Percentiles rank a stretch among this genome's conserved stretches.
phyloP scores from a whole-genome alignment of 2,797 vertebrate species.

The Botia almorhae region DNA sequence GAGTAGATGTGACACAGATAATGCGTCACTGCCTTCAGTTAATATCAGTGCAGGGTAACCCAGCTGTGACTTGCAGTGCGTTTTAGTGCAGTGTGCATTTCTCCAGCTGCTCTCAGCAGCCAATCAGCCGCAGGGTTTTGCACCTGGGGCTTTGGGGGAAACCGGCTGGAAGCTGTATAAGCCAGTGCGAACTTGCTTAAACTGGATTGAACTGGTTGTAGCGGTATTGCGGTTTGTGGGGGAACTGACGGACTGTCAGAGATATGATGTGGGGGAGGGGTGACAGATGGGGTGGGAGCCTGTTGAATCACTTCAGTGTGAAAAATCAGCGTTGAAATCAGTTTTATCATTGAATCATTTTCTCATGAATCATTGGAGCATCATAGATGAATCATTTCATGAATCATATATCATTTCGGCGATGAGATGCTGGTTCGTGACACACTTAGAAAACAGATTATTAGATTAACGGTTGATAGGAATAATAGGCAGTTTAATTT shows the following conservation, averaged over 20 bases:
- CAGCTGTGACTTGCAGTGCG: slow-evolving; percentile 50
- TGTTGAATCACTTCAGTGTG: slow-evolving; percentile 10
- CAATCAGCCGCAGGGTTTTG: slow-evolving; percentile 65
- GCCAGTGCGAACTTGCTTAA: slow-evolving; percentile 71
- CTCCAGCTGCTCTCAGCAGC: slow-evolving; percentile 70
- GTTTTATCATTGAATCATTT: slow-evolving; percentile 47
- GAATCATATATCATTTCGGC: background rate
- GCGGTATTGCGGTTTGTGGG: slow-evolving; percentile 66
- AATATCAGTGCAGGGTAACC: slow-evolving; percentile 42
- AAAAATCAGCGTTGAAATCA: slow-evolving; percentile 31
- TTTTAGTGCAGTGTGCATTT: slow-evolving; percentile 48
- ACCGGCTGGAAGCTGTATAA: slow-evolving; percentile 77
- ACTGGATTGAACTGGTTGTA: slow-evolving; percentile 73
- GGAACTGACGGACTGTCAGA: slow-evolving; percentile 65
- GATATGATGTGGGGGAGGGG: slow-evolving; percentile 45
- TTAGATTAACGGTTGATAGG: background rate
- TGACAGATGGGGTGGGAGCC: slow-evolving; percentile 40
- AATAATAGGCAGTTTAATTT: background rate
- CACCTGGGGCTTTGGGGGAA: slow-evolving; percentile 75
- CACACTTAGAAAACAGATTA: background rate
- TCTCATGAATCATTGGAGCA: background rate
- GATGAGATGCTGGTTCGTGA: background rate
- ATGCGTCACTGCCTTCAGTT: slow-evolving; percentile 33
- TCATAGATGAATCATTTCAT: too few relatives aligned
- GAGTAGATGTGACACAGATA: slow-evolving; percentile 28